Evolutionary conservation across 2,888 invertebrate genomes (phyloP), one percentile per base, ranked within the genome.

Genomic region (Drosophila borealis): DNA sequence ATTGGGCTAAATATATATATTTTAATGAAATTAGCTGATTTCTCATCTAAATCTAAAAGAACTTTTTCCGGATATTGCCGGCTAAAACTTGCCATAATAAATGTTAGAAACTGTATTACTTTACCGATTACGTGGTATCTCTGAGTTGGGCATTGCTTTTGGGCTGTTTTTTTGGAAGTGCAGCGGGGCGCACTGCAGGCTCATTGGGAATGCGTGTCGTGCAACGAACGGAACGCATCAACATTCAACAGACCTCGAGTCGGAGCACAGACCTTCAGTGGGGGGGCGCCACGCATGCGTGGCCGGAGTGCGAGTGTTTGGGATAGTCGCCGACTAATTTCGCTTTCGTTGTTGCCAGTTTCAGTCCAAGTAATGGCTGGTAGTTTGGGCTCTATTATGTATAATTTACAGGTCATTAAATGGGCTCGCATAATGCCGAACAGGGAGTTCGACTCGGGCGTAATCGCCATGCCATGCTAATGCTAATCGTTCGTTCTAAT

Each of bases 331-430:
- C 41, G 48, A 75, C 78, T 73, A 73, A 78, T 74, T 77, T 77
- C 75, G 66, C 57, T 79, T 78, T 78, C 66, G 69, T 37, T 49
- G 67, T 53, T 64, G 65, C 56, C 44, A 55, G 59, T 74, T 67
- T 48, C 14, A 44, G 57, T 74, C 46, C 41, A 75, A 75, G 8
- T 29, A 51, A 74, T 78, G 61, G 61, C 67, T 74, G 63, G 64
- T 74, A 65, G 79, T 75, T 78, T 57, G 70, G 29, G 44, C 17
- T 59, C 74, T 69, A 80, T 80, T 80, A 80, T 81, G 69, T 74
- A 81, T 81, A 80, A 80, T 80, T 81, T 80, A 80, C 74, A 69
- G 71, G 68, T 67, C 81, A 81, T 81, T 80, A 81, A 81, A 78
- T 74, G 70, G 50, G 44, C 42, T 61, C 54, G 64, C 78, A 39